Base-by-base conservation (phyloP, 2,888 invertebrate species). In the Pseudococcus viburni region DNA sequence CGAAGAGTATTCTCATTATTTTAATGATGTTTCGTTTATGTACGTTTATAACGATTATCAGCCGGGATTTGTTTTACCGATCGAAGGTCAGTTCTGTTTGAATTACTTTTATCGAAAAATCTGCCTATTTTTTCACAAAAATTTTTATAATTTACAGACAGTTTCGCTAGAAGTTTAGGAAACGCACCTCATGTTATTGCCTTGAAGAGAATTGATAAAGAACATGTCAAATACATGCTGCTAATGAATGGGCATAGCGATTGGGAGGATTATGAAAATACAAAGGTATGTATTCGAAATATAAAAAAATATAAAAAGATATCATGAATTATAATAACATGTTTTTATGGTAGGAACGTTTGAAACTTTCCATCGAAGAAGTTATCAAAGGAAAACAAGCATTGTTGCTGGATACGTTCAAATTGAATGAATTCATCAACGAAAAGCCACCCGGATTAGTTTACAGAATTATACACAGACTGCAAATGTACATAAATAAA, bases 1-100 rank as follows among this genome's bases (percentile, higher is more conserved):
- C 42, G 59, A 83, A 80, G 88, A 88, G 26, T 88, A 88, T 83
- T 88, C 88, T 83, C 83, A 59, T 80, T 42, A 88, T 39, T 88
- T 80, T 39, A 80, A 77, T 5, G 48, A 48, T 8, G 88, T 88
- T 15, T 88, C 95, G 89, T 98, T 97, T 92, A 96, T 96, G 2
- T 98, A 98, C 91, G 94, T 98, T 89, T 98, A 90, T 91, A 94
- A 95, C 91, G 97, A 97, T 91, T 93, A 94, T 89, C 98, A 98
- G 92, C 93, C 94, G 0, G 88, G 83, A 55, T 88, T 88, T 22
- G 83, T 33, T 19, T 55, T 88, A 55, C 88, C 88, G 8, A 55
- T 88, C 19, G 51, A 87, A 83, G 83, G 88, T 88, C n/a, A 86
- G 17, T 83, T 22, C 17, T 46, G 11, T 83, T 46, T 19, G n/a